Percentiles rank a stretch among this genome's conserved stretches.
Conservation (phyloP, 2,797 vertebrate species). For the Limosa lapponica region DNA sequence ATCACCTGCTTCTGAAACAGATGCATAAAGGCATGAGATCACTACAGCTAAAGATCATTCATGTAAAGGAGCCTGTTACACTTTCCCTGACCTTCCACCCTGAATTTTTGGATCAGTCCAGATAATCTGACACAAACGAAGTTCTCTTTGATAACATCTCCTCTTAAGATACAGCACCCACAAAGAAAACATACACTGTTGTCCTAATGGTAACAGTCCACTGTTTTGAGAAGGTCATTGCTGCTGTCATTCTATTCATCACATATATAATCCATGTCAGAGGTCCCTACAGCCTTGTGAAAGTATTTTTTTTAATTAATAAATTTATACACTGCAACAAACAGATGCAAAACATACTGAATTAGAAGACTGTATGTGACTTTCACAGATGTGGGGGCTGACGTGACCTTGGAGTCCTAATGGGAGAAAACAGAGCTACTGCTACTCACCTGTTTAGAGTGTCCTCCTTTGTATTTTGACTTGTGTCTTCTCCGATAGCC, state of each 20-base stretch:
- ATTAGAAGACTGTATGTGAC: not conserved
- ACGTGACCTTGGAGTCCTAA: not conserved
- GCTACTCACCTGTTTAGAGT: conserved; percentile 79
- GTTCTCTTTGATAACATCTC: not conserved
- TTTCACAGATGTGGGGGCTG: not conserved
- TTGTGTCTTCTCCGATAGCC: conserved; percentile 81
- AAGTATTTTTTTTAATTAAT: not conserved
- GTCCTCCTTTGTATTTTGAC: conserved; percentile 75
- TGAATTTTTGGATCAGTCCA: not conserved
- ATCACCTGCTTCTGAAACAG: not conserved
- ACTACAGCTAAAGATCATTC: not conserved
- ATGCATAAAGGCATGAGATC: not conserved
- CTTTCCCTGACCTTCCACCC: not conserved
- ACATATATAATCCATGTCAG: not conserved
- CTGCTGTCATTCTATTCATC: not conserved
- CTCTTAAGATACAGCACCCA: not conserved
- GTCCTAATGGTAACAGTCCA: not conserved
- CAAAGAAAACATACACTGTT: not conserved
- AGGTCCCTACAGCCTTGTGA: not conserved
- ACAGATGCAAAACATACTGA: not conserved
- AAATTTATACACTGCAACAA: not conserved
- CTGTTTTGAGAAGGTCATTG: not conserved
- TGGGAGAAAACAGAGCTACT: not conserved
- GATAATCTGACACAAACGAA: not conserved
- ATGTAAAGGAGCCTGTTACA: not conserved